Conservation (phyloP, 1,140 invertebrate species). For the Bombus impatiens region DNA sequence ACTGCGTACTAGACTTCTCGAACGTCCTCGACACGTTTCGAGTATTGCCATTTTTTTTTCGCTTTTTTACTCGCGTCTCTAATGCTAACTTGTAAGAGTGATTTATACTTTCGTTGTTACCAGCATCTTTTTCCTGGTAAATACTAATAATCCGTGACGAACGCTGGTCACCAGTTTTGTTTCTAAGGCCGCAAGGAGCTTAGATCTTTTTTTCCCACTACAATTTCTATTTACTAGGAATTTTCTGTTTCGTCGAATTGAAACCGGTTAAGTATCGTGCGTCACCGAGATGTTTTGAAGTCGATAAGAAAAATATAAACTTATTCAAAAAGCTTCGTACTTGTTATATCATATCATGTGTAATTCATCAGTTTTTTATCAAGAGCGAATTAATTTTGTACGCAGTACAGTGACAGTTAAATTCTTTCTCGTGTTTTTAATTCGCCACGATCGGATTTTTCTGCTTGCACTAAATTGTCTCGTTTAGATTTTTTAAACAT, state of each 20-base stretch:
- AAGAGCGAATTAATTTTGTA: slow-evolving; percentile 11
- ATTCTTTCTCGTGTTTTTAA: not conserved
- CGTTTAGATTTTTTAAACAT: not conserved
- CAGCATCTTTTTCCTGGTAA: slow-evolving; percentile 56
- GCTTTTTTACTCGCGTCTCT: not conserved
- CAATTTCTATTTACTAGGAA: slow-evolving; percentile 8
- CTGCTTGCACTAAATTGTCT: too few species aligned
- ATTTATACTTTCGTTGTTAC: slow-evolving; percentile 57
- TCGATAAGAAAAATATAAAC: not conserved
- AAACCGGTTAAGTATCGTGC: not conserved
- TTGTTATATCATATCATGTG: not conserved
- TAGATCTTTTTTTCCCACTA: not conserved
- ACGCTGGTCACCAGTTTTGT: not conserved
- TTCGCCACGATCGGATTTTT: too few species aligned
- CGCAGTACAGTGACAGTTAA: not conserved
- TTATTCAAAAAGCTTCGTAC: not conserved
- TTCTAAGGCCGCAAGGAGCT: not conserved
- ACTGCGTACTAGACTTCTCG: not conserved
- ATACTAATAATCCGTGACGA: slow-evolving; percentile 35
- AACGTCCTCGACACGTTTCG: not conserved
- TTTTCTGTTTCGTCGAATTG: slow-evolving; percentile 15
- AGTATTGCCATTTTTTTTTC: slow-evolving; percentile 17
- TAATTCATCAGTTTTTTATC: slow-evolving; percentile 10
- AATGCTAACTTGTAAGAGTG: slow-evolving; percentile 19
- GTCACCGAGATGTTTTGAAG: not conserved